Evolutionary conservation across 1,140 invertebrate species (phyloP).

Genomic region (Venustaconcha ellipsiformis): DNA sequence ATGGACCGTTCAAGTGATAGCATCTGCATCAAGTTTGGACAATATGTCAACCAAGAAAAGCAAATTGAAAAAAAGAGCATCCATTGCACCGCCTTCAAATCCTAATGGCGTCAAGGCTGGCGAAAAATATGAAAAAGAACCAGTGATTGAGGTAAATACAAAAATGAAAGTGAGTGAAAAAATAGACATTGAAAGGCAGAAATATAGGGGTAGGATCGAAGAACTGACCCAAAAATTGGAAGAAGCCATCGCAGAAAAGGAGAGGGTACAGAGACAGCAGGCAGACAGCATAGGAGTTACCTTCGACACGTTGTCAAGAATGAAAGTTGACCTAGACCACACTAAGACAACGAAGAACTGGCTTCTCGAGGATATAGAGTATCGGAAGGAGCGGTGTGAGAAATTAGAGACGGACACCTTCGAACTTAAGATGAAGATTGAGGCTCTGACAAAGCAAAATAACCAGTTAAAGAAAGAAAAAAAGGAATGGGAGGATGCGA

Average conservation of each 20-base stretch:
- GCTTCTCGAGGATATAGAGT: constrained; percentile 34
- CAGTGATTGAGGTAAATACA: constrained; percentile 23
- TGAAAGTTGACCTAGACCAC: constrained; percentile 37
- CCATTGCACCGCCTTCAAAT: no score
- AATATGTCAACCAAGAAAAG: no score
- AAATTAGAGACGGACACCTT: constrained; percentile 34
- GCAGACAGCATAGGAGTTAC: constrained; percentile 28
- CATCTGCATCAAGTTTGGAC: no score
- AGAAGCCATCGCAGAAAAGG: constrained; percentile 34
- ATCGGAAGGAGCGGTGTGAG: constrained; percentile 26
- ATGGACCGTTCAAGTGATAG: no score
- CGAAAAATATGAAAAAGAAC: not conserved
- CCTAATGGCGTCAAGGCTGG: no score
- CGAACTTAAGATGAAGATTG: constrained; percentile 42
- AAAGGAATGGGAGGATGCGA: constrained; percentile 18
- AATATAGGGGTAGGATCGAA: constrained; percentile 28
- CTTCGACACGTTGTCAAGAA: constrained; percentile 31
- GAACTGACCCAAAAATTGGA: constrained; percentile 33
- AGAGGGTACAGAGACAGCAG: constrained; percentile 27
- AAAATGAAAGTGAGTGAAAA: constrained; percentile 31
- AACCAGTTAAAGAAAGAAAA: constrained; percentile 31
- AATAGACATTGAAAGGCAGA: constrained; percentile 13
- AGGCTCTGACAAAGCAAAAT: constrained; percentile 32
- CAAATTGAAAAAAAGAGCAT: no score
- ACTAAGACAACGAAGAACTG: constrained; percentile 33